Conservation (phyloP, 2,888 invertebrate genomes). For the Spilosoma lubricipeda region DNA sequence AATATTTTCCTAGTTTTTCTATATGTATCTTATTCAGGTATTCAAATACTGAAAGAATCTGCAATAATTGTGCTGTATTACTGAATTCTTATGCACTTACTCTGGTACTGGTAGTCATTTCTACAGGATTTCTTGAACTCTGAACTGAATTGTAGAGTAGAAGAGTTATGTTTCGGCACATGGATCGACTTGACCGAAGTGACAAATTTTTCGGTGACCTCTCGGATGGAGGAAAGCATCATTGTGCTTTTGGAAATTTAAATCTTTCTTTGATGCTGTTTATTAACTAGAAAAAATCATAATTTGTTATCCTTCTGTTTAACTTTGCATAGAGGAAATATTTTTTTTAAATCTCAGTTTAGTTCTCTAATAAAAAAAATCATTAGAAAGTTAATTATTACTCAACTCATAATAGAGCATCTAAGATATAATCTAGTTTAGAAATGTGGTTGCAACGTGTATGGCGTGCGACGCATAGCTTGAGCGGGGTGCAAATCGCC, state of each 20-base stretch:
- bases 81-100: too few species aligned
- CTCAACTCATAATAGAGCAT: constrained; percentile 48
- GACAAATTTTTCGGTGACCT: background rate
- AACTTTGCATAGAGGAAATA: too few species aligned
- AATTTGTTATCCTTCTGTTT: too few species aligned
- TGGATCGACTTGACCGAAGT: too few species aligned
- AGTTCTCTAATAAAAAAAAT: background rate
- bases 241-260: background rate
- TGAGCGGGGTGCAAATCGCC: constrained; percentile 65
- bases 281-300: background rate
- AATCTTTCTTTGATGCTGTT: background rate
- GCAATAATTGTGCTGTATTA: background rate
- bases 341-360: background rate
- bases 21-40: background rate
- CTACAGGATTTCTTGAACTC: too few species aligned
- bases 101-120: too few species aligned
- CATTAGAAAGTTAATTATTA: background rate
- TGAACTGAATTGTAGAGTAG: too few species aligned
- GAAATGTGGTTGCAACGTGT: constrained; percentile 65
- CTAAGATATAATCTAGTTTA: constrained; percentile 33
- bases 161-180: too few species aligned
- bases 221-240: background rate
- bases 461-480: constrained; percentile 64
- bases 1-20: background rate
- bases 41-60: background rate